phyloP scores from a whole-genome alignment of 2,888 invertebrate species.

The Bruchidius siliquastri region DNA sequence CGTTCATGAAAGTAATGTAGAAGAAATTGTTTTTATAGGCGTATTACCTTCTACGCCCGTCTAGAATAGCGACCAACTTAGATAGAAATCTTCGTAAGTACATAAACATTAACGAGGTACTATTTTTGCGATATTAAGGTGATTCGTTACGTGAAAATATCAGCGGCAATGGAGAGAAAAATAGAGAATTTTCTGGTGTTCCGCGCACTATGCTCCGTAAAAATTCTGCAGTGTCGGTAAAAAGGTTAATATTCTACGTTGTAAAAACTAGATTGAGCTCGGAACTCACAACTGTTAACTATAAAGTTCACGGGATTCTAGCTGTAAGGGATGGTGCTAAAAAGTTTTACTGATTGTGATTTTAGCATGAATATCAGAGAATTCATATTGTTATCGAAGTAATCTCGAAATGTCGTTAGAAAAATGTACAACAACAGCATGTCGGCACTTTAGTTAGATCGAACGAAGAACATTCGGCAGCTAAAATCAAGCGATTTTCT shows the following conservation, averaged over 20 bases:
- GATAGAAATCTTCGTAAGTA: background rate
- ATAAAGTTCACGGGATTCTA: background rate
- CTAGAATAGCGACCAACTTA: background rate
- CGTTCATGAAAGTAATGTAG: background rate
- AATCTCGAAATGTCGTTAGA: no score
- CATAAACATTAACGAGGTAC: background rate
- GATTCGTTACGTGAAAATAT: background rate
- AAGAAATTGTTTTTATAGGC: background rate
- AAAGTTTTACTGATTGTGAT: no score
- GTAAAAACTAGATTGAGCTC: background rate
- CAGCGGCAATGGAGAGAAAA: background rate
- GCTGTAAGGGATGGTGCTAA: background rate
- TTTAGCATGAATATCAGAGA: no score
- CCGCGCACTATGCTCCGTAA: background rate
- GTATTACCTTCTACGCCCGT: background rate
- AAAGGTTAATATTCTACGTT: background rate
- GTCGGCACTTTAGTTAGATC: no score
- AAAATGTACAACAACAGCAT: no score
- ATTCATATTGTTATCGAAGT: no score
- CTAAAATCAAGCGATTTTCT: no score
- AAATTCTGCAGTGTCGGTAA: background rate
- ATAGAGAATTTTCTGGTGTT: background rate
- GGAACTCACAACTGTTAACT: background rate
- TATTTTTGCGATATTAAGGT: background rate
- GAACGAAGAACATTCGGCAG: no score